A percentile compares a stretch with the other conserved stretches of the same genome.
These are phyloP conservation scores for Pelecanoides urinatrix DNA, from an alignment of 2,113 vertebrate species.

Conservation along the genomic window DNA sequence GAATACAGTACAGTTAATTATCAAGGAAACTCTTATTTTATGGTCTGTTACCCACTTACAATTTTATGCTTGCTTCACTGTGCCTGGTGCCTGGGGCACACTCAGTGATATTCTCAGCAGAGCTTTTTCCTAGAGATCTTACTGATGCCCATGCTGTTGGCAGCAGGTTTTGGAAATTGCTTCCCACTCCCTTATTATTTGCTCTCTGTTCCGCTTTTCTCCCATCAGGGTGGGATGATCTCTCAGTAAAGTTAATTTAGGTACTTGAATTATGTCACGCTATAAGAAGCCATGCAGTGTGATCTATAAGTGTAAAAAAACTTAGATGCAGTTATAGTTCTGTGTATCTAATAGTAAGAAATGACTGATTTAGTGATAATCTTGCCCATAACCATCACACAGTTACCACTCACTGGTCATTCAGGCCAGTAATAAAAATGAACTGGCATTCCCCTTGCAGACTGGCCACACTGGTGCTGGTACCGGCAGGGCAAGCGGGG, in stretches of 20 bases:
- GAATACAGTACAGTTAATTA: neutral
- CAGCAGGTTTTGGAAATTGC: neutral
- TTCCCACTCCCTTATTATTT: neutral
- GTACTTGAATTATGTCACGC: neutral
- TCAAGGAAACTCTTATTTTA: neutral
- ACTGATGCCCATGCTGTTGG: neutral
- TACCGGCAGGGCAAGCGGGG: neutral
- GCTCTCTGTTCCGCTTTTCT: neutral
- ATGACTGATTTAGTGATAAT: neutral
- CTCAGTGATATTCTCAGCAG: neutral
- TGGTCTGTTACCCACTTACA: neutral
- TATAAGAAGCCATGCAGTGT: neutral
- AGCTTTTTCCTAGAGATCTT: neutral
- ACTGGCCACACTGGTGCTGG: neutral
- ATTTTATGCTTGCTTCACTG: neutral
- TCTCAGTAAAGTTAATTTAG: neutral
- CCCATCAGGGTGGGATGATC: neutral
- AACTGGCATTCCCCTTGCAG: neutral
- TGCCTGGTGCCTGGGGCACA: neutral
- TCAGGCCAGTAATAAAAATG: neutral
- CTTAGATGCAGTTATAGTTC: neutral
- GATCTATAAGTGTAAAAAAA: neutral
- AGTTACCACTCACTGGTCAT: rapidly evolving
- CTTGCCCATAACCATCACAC: neutral
- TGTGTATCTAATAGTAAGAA: neutral